These are phyloP conservation scores for Lagopus muta DNA, from an alignment of 2,113 vertebrate genomes.

Conservation along the genomic window DNA sequence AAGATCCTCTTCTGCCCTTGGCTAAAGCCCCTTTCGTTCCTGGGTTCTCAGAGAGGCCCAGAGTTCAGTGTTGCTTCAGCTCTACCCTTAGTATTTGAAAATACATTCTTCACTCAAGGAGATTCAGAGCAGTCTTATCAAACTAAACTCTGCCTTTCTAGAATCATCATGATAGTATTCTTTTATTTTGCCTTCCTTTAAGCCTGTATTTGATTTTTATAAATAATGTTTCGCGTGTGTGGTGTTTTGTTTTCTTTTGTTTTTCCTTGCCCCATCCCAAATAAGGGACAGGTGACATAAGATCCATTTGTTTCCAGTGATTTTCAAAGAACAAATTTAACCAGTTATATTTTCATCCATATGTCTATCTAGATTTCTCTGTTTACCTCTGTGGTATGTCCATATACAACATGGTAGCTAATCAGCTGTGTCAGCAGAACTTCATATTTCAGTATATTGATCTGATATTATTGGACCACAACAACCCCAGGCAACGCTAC, in stretches of 20 bases:
- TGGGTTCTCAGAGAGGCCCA: background rate
- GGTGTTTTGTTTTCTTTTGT: rapidly evolving
- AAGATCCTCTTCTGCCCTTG: background rate
- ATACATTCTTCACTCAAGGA: background rate
- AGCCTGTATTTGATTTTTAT: background rate
- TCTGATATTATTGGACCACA: background rate
- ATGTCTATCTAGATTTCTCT: background rate
- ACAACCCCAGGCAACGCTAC: no score
- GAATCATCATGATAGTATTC: background rate
- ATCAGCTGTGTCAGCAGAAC: constrained; percentile 4
- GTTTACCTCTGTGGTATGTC: background rate
- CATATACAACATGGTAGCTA: background rate
- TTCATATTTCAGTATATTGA: background rate
- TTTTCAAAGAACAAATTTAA: background rate
- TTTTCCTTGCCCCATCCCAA: background rate
- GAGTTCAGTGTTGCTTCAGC: background rate
- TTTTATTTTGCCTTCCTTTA: background rate
- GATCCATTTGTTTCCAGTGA: background rate
- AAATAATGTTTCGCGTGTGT: background rate
- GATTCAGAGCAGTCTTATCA: background rate
- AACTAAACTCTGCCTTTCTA: background rate
- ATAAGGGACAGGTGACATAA: background rate
- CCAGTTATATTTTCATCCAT: background rate
- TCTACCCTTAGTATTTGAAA: background rate
- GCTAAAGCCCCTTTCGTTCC: background rate